Percentiles rank a stretch among this genome's conserved stretches.
Evolutionary conservation across 2,888 invertebrate genomes (phyloP).

Genomic region (Leptinotarsa juncta): DNA sequence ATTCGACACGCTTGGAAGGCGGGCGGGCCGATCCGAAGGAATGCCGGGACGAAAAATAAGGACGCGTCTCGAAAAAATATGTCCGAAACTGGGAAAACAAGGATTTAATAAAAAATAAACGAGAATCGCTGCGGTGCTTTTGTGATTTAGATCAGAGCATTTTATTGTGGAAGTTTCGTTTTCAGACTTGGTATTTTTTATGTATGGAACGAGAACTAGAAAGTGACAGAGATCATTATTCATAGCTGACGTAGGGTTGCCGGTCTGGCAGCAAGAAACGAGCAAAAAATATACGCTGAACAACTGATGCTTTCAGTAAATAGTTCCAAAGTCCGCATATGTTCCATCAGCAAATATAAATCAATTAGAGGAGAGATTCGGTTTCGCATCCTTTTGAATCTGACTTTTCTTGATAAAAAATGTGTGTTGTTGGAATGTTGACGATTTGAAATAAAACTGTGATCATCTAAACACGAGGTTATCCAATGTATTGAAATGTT

Average conservation of each 20-base stretch:
- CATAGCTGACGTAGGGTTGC: slow-evolving; percentile 1
- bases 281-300: not conserved
- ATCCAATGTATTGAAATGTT: too few species aligned
- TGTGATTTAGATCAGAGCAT: slow-evolving; percentile 21
- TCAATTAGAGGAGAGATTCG: not conserved
- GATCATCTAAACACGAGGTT: too few species aligned
- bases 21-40: slow-evolving; percentile 24
- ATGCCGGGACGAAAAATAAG: slow-evolving; percentile 10
- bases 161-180: slow-evolving; percentile 30
- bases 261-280: not conserved
- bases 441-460: too few species aligned
- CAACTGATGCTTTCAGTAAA: not conserved
- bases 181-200: slow-evolving; percentile 15
- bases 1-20: slow-evolving; percentile 58
- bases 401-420: too few species aligned
- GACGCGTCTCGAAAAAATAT: slow-evolving; percentile 17
- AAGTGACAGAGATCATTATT: slow-evolving; percentile 36
- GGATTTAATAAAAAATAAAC: slow-evolving; percentile 34
- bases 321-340: not conserved
- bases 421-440: too few species aligned
- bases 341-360: not conserved
- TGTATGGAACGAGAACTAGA: slow-evolving; percentile 12
- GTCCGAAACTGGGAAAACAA: slow-evolving; percentile 4
- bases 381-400: too few species aligned
- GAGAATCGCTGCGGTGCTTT: slow-evolving; percentile 23